These are phyloP conservation scores for Aspidiotus rigidus DNA, from an alignment of 2,888 invertebrate species.

Conservation along the genomic window DNA sequence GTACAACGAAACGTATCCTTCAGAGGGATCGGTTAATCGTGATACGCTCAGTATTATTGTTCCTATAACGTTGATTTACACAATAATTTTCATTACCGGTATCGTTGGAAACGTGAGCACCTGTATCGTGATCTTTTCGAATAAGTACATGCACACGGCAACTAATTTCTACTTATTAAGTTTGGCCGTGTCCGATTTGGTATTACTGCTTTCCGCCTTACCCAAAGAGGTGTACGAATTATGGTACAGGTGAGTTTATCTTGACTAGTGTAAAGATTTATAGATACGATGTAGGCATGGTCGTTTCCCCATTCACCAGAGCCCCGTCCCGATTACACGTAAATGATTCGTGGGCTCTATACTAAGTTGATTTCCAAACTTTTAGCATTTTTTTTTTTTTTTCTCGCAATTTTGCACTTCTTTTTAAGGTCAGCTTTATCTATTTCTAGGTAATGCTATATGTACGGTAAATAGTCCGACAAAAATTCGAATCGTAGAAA, in stretches of 20 bases:
- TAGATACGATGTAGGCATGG: too few relatives aligned
- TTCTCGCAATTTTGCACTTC: too few relatives aligned
- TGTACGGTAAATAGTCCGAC: too few relatives aligned
- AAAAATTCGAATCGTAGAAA: too few relatives aligned
- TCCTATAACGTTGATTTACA: constrained; percentile 59
- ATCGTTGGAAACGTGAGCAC: constrained; percentile 70
- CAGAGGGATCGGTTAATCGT: constrained; percentile 5
- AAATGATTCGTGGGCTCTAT: too few relatives aligned
- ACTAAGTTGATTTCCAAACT: too few relatives aligned
- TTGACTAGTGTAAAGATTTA: too few relatives aligned
- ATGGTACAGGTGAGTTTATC: constrained; percentile 52
- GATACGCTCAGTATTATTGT: constrained; percentile 40
- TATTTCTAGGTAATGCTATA: too few relatives aligned
- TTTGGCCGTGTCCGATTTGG: constrained; percentile 65
- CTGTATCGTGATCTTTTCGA: constrained; percentile 65
- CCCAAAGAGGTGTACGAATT: constrained; percentile 68
- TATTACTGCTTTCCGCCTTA: constrained; percentile 63
- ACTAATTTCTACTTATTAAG: constrained; percentile 77
- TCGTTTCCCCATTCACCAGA: too few relatives aligned
- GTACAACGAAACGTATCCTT: not conserved
- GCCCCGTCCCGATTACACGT: too few relatives aligned
- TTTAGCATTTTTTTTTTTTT: too few relatives aligned
- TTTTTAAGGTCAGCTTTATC: too few relatives aligned
- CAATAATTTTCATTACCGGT: constrained; percentile 61
- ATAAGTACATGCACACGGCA: constrained; percentile 72